Conservation (phyloP, 1,140 invertebrate species). For the Drosophila chauvacae region DNA sequence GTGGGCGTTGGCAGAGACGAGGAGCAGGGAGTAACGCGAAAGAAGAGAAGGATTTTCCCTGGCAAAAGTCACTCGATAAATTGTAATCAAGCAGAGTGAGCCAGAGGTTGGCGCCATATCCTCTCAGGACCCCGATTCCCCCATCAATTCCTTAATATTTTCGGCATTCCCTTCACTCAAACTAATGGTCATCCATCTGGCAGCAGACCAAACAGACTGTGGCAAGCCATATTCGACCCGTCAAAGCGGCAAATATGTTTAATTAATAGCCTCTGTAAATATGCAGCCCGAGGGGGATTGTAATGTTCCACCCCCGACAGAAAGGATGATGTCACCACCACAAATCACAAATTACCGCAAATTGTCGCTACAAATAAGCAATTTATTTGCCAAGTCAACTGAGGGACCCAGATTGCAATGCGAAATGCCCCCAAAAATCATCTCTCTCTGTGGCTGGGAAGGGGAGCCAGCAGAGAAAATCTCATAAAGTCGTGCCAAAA, state of each 20-base stretch:
- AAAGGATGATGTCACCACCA: conserved; percentile 68
- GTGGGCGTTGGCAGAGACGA: conserved; percentile 29
- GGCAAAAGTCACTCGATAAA: conserved; percentile 58
- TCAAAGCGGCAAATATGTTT: conserved; percentile 60
- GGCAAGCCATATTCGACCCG: conserved; percentile 14
- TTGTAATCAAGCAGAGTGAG: conserved; percentile 63
- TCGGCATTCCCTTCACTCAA: conserved; percentile 4
- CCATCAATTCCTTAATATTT: conserved; percentile 9
- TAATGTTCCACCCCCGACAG: conserved; percentile 1
- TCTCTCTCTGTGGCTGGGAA: conserved; percentile 15
- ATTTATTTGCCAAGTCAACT: conserved; percentile 70
- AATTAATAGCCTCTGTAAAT: conserved; percentile 69
- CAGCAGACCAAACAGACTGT: conserved; percentile 48
- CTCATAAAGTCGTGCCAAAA: conserved; percentile 77
- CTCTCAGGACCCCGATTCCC: background rate
- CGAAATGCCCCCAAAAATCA: conserved; percentile 37
- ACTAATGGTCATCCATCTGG: conserved; percentile 39
- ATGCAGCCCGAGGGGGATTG: conserved; percentile 19
- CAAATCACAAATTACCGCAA: conserved; percentile 82
- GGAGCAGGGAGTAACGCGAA: conserved; percentile 11
- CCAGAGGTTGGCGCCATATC: background rate
- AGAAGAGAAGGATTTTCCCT: conserved; percentile 10
- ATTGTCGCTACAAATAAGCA: conserved; percentile 83
- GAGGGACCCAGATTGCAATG: conserved; percentile 32
- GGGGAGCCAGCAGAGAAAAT: conserved; percentile 45